A percentile compares a stretch with the other conserved stretches of the same genome.
Evolutionary conservation across 1,140 invertebrate species (phyloP).

Genomic region (Atta colombica): DNA sequence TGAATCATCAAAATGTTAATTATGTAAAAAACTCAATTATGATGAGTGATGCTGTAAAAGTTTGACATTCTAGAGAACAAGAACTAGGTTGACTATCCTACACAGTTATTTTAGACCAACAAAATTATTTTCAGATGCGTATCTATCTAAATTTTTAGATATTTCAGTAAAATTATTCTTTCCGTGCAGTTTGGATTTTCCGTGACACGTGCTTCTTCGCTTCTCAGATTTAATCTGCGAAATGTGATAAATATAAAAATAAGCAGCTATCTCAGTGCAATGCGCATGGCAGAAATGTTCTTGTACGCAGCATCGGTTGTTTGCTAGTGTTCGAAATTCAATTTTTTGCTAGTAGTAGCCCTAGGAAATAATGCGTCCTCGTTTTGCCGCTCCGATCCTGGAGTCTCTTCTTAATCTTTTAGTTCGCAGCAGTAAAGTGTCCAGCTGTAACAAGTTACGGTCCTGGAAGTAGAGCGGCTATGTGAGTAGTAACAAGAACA

Average conservation of each 20-base stretch:
- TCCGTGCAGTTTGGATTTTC: neutral
- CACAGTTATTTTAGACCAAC: no score
- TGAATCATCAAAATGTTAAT: no score
- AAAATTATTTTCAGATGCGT: no score
- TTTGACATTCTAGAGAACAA: no score
- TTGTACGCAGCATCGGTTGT: slow-evolving; percentile 18
- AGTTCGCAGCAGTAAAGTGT: slow-evolving; percentile 62
- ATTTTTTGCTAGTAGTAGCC: slow-evolving; percentile 50
- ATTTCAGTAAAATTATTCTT: no score
- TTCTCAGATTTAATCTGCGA: slow-evolving; percentile 41
- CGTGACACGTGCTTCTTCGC: neutral
- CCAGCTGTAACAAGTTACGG: slow-evolving; percentile 58
- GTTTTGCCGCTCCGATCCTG: slow-evolving; percentile 42
- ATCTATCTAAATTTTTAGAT: no score
- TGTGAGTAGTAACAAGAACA: slow-evolving; percentile 48
- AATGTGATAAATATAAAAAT: slow-evolving; percentile 56
- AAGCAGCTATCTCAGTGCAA: neutral
- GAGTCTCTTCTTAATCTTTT: slow-evolving; percentile 59
- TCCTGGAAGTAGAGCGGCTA: slow-evolving; percentile 46
- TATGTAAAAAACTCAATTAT: no score
- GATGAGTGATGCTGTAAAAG: no score
- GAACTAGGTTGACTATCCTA: no score
- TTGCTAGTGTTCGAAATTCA: slow-evolving; percentile 51
- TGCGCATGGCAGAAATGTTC: neutral
- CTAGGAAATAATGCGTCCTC: slow-evolving; percentile 51